Evolutionary conservation across 2,113 vertebrate species (phyloP).

Genomic region (Carassius carassius): DNA sequence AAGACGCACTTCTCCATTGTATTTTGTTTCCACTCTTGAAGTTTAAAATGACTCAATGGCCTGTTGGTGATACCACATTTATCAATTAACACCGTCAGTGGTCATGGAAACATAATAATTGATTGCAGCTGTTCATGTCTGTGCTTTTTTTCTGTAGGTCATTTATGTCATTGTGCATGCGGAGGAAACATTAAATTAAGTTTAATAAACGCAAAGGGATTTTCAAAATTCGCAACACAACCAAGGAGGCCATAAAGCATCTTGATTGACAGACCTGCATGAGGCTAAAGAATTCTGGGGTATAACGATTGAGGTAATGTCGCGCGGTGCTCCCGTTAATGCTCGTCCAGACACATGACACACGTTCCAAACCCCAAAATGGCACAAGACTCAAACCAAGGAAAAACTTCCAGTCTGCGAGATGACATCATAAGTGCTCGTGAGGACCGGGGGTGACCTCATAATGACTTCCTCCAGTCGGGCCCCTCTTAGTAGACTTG

Average conservation of each 20-base stretch:
- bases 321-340: background rate
- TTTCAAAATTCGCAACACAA: conserved; percentile 14
- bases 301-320: conserved; percentile 20
- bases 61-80: conserved; percentile 46
- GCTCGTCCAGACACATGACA: conserved; percentile 33
- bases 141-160: conserved; percentile 10
- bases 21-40: conserved; percentile 44
- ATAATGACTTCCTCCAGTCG: conserved; percentile 54
- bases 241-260: background rate
- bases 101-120: conserved; percentile 33
- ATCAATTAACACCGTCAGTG: conserved; percentile 56
- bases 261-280: background rate
- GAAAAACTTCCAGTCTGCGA: conserved; percentile 16
- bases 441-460: conserved; percentile 49
- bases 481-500: conserved; percentile 15
- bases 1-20: conserved; percentile 38
- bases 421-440: conserved; percentile 28
- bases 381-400: conserved; percentile 42
- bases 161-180: background rate
- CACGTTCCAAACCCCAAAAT: conserved; percentile 41
- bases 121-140: conserved; percentile 52
- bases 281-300: background rate
- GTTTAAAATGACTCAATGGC: background rate
- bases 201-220: conserved; percentile 50
- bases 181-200: conserved; percentile 50